Base-by-base conservation (phyloP, 2,797 vertebrate species). In the Chromis chromis region DNA sequence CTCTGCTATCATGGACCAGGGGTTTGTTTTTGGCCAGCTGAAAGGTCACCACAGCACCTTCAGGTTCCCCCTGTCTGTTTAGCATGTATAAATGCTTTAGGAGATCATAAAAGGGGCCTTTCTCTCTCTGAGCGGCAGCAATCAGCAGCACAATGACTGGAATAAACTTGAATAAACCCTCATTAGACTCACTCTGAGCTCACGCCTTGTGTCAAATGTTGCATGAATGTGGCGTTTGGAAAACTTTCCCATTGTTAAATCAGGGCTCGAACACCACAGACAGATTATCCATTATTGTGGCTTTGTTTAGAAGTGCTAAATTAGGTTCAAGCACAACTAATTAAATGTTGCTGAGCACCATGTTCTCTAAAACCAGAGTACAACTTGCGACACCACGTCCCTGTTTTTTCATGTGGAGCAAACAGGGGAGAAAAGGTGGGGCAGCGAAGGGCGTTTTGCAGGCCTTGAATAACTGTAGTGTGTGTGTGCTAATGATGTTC, bases 401-500 rank as follows among this genome's bases (percentile, higher is more conserved):
- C 67, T 69, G 60, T 11, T 57, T 40, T 74, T 52, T 49, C 42
- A 56, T 53, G 65, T 28, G 27, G 67, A 58, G 66, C 31, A 42
- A 54, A 64, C 57, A 56, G 13, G 52, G 33, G 56, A 55, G 61
- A 67, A 81, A 83, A 85, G 86, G 79, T 80, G 76, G 75, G 76
- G 65, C 78, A 65, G 67, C 3, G 19, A 65, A 78, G 60, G 72
- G 53, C 9, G 17, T 83, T 66, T 78, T 62, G 22, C 63, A 74
- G 3, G 28, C n/a, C 55, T 44, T 88, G 76, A 91, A 83, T 84
- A 82, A 83, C 54, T 60, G 61, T 59, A 75, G 70, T 82, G 81
- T 90, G 62, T 76, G 62, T 76, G 62, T 79, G 74, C 72, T 88
- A 81, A 84, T 87, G 72, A 82, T 78, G 79, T 19, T 83, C 68